These are phyloP conservation scores for Drosophila arizonae DNA, from an alignment of 1,140 invertebrate genomes.

Conservation along the genomic window DNA sequence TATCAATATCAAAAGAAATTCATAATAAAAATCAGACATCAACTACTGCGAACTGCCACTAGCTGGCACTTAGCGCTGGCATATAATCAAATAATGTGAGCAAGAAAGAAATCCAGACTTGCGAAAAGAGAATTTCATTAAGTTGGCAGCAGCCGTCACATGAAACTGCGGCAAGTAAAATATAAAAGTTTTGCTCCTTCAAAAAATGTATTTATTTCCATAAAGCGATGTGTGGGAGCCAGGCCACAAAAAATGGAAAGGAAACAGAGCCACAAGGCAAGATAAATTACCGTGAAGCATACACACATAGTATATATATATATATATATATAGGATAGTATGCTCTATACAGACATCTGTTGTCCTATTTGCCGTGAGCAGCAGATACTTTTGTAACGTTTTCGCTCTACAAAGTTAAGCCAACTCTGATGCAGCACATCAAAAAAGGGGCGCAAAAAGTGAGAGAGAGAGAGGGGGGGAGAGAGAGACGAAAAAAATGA, in stretches of 20 bases:
- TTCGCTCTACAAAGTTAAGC: constrained; percentile 40
- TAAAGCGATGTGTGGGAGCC: constrained; percentile 12
- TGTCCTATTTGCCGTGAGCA: constrained; percentile 18
- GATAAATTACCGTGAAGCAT: constrained; percentile 17
- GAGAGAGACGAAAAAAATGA: too few species aligned
- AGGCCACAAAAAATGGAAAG: constrained; percentile 10
- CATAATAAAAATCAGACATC: background rate
- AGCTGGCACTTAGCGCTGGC: constrained; percentile 30
- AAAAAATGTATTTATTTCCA: constrained; percentile 37
- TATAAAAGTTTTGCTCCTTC: constrained; percentile 51
- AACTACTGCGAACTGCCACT: constrained; percentile 23
- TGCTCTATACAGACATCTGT: constrained; percentile 30
- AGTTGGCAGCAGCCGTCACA: constrained; percentile 55
- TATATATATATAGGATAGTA: background rate
- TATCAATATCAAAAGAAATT: background rate
- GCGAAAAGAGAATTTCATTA: constrained; percentile 68
- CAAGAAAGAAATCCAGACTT: constrained; percentile 15
- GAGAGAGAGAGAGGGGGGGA: too few species aligned
- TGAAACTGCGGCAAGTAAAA: constrained; percentile 42
- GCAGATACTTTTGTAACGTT: constrained; percentile 23
- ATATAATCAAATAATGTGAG: constrained; percentile 52
- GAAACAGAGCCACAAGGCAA: constrained; percentile 14
- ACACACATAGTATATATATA: too few species aligned
- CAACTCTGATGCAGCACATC: constrained; percentile 11
- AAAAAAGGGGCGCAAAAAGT: background rate